phyloP scores from a whole-genome alignment of 2,888 invertebrate species.

The Ariolimax columbianus region DNA sequence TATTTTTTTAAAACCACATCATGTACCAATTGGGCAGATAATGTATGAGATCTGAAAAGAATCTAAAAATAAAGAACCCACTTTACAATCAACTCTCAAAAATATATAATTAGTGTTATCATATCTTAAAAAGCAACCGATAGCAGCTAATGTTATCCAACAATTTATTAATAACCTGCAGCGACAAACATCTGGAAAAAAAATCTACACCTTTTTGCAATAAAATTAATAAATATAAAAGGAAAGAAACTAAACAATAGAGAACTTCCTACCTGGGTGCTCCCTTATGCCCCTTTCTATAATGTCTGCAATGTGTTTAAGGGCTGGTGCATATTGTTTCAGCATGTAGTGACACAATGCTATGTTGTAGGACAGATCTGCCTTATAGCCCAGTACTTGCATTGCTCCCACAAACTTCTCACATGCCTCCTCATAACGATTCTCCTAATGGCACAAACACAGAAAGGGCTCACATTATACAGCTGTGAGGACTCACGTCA shows the following conservation, averaged over 20 bases:
- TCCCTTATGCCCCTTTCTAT: slow-evolving; percentile 97
- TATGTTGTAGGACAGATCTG: slow-evolving; percentile 94
- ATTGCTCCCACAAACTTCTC: slow-evolving; percentile 92
- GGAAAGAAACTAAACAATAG: neutral
- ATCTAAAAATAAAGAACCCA: neutral
- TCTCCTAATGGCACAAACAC: slow-evolving; percentile 82
- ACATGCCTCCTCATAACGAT: slow-evolving; percentile 92
- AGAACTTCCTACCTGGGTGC: slow-evolving; percentile 87
- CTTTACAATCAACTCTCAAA: neutral
- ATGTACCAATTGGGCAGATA: neutral
- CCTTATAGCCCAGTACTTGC: slow-evolving; percentile 81
- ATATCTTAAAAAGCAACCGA: neutral
- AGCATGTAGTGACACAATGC: slow-evolving; percentile 95
- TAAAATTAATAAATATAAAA: too few species aligned
- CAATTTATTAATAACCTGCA: neutral
- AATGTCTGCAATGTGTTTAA: slow-evolving; percentile 95
- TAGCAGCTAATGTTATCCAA: neutral
- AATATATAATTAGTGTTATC: neutral
- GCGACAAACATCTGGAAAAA: too few species aligned
- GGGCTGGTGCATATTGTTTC: slow-evolving; percentile 93
- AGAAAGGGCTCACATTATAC: neutral
- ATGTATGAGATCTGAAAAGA: neutral
- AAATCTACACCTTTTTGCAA: too few species aligned
- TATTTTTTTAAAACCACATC: neutral
- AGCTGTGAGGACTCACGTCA: too few species aligned